Evolutionary conservation across 2,113 vertebrate genomes (phyloP), one percentile per base, ranked within the genome.

Genomic region (Hepsetus odoe): DNA sequence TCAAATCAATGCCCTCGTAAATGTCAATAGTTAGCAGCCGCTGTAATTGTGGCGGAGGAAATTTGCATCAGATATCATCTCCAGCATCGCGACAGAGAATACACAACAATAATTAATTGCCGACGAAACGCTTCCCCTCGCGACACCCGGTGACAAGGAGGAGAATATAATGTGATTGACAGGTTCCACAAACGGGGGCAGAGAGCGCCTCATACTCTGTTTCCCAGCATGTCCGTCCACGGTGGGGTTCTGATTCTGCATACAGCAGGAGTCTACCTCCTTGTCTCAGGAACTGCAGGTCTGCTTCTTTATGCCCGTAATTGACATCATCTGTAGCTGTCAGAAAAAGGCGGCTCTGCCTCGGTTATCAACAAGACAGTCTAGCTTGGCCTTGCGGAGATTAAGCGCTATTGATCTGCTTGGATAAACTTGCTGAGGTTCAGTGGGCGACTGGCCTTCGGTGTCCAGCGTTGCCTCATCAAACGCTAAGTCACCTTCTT

Each of bases 321-420:
- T 93, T 94, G 93, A 93, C 91, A 94, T 94, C 94, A 95, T 95
- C 94, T 95, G 94, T 94, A 93, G 93, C 91, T 93, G 94, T 94
- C 93, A 94, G 91, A 88, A 91, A 88, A 93, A 90, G 87, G 44
- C 67, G 32, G 67, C 67, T 67, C 20, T 32, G 33, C 18, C 70
- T 64, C 46, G 26, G 59, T 32, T 35, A 26, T 79, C 26, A 33
- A 61, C 46, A 61, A 32, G 94, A 93, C 94, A 92, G 94, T 88
- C 80, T 87, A 85, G 93, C 90, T 89, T 88, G 92, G 91, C 90
- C 92, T 91, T 89, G 90, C 92, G 90, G 93, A 94, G 92, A 94
- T 95, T 93, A 94, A 94, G 92, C 94, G 90, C 90, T 92, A 93
- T 93, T 93, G 93, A 95, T 94, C 93, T 95, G 93, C 92, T 94